These are phyloP conservation scores for Apis dorsata DNA, from an alignment of 1,140 invertebrate genomes.

Conservation along the genomic window DNA sequence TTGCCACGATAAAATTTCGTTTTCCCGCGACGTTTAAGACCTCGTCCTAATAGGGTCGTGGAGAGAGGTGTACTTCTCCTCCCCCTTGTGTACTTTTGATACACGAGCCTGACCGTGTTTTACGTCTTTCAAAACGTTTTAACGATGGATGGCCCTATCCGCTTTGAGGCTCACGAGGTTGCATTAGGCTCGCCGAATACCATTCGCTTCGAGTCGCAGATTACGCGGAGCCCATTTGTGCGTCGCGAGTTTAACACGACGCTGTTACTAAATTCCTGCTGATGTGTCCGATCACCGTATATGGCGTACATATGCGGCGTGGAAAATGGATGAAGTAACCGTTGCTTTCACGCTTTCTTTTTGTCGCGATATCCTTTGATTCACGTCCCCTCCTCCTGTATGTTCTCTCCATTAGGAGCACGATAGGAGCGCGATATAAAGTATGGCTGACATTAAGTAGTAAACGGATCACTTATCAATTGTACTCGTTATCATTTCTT, in stretches of 20 bases:
- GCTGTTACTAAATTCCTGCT: conserved; percentile 38
- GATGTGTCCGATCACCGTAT: conserved; percentile 3
- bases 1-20: conserved; percentile 27
- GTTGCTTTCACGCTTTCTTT: conserved; percentile 19
- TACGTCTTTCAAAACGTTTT: background rate
- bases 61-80: too few relatives aligned
- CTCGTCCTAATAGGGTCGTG: too few relatives aligned
- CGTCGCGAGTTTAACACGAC: conserved; percentile 21
- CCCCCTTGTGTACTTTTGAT: background rate
- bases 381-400: background rate
- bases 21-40: conserved; percentile 30
- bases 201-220: conserved; percentile 9
- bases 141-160: conserved; percentile 36
- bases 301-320: conserved; percentile 6
- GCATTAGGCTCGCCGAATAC: conserved; percentile 34
- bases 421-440: background rate
- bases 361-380: conserved; percentile 9
- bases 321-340: conserved; percentile 42
- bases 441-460: background rate
- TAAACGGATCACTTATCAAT: background rate
- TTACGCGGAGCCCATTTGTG: conserved; percentile 40
- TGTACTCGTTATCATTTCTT: background rate
- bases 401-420: conserved; percentile 13
- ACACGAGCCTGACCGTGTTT: background rate
- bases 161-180: background rate